These are phyloP conservation scores for Eulemur rubriventer DNA, from an alignment of 2,797 vertebrate species.

Conservation along the genomic window DNA sequence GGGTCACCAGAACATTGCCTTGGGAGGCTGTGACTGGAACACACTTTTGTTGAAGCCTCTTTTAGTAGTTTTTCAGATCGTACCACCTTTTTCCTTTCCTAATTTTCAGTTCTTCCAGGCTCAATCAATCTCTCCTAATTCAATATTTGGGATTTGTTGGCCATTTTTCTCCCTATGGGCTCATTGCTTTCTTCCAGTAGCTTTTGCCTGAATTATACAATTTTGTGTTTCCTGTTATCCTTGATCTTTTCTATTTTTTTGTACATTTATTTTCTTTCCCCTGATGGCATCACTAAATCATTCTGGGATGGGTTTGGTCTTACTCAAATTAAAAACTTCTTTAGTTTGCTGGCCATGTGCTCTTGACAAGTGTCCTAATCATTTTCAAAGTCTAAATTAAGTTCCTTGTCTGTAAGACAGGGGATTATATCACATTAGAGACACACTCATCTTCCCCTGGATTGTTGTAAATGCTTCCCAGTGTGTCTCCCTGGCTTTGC, in stretches of 20 bases:
- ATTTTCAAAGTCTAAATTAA: not conserved
- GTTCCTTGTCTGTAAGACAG: not conserved
- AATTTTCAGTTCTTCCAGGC: not conserved
- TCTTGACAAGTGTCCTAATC: not conserved
- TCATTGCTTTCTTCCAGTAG: too few species aligned
- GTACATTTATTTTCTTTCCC: not conserved
- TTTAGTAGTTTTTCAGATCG: too few species aligned
- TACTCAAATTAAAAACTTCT: not conserved
- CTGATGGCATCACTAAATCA: not conserved
- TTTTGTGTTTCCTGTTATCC: not conserved
- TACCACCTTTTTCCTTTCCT: not conserved
- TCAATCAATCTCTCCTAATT: not conserved
- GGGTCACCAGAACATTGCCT: fast-evolving
- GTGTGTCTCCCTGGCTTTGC: not conserved
- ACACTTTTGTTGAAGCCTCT: not conserved
- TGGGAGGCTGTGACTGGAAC: not conserved
- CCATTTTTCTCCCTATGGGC: not conserved
- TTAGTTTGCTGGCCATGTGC: not conserved
- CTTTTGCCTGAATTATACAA: not conserved
- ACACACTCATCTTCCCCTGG: not conserved
- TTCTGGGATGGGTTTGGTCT: not conserved
- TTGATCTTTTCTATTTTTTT: not conserved
- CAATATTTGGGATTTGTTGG: fast-evolving
- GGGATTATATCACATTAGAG: not conserved
- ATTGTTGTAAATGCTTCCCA: not conserved